These are phyloP conservation scores for Micrasema minimum DNA, from an alignment of 1,140 invertebrate genomes.

Conservation along the genomic window DNA sequence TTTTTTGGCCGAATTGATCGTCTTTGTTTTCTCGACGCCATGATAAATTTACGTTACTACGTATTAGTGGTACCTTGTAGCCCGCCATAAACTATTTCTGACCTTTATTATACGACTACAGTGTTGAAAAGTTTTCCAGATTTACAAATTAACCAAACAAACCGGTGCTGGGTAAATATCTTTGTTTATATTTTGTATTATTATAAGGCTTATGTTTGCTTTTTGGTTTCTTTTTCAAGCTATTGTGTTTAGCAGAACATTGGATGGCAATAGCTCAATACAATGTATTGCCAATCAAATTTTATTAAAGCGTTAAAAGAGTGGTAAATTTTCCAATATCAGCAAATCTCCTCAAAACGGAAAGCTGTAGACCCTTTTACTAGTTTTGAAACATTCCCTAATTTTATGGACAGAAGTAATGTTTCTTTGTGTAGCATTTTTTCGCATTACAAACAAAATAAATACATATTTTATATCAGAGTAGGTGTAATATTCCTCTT, in stretches of 20 bases:
- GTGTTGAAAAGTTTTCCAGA: constrained; percentile 17
- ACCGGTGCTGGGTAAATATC: constrained; percentile 26
- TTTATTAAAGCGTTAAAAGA: no score
- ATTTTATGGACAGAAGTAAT: no score
- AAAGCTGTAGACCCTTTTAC: no score
- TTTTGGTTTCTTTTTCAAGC: constrained; percentile 19
- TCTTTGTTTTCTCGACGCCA: not conserved
- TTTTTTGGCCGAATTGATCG: not conserved
- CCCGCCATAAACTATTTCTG: constrained; percentile 26
- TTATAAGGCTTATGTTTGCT: constrained; percentile 24
- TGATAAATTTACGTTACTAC: not conserved
- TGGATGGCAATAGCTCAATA: no score
- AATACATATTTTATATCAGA: no score
- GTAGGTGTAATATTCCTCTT: no score
- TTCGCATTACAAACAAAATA: no score
- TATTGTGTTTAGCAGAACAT: not conserved
- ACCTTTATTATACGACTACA: constrained; percentile 10
- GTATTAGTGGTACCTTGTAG: not conserved
- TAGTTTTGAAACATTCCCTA: no score
- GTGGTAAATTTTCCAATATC: no score
- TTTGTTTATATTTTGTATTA: constrained; percentile 33
- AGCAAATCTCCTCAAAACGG: no score
- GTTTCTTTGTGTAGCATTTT: no score
- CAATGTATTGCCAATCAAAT: no score
- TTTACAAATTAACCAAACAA: constrained; percentile 27